Conservation (phyloP, 1,140 invertebrate genomes). For the Drosophila ercepeae region DNA sequence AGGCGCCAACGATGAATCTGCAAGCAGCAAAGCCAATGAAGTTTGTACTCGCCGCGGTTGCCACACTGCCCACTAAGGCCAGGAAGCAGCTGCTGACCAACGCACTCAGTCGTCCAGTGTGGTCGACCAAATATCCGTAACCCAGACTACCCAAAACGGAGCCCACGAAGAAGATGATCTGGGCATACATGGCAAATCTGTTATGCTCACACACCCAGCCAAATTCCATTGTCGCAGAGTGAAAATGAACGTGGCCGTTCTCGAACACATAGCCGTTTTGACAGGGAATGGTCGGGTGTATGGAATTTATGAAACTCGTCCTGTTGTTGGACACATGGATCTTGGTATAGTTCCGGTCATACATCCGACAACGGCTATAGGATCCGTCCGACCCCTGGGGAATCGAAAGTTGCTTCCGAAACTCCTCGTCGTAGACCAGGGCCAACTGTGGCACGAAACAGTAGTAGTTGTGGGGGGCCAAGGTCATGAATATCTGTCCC, state of each 20-base stretch:
- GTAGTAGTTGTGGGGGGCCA: constrained; percentile 91
- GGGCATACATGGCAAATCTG: constrained; percentile 88
- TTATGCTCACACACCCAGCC: constrained; percentile 93
- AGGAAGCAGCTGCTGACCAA: constrained; percentile 90
- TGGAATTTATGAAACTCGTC: constrained; percentile 84
- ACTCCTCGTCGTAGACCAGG: constrained; percentile 5
- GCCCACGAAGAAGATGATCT: constrained; percentile 92
- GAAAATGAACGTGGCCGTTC: constrained; percentile 88
- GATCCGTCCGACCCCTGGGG: constrained; percentile 85
- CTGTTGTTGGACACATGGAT: constrained; percentile 84
- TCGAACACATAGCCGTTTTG: constrained; percentile 89
- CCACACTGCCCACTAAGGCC: constrained; percentile 89
- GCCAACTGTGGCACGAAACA: constrained; percentile 88
- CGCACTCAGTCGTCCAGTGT: constrained; percentile 91
- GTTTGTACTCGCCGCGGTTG: constrained; percentile 87
- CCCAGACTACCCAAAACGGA: constrained; percentile 92
- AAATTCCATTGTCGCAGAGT: constrained; percentile 90
- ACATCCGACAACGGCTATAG: constrained; percentile 88
- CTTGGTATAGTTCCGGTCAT: constrained; percentile 87
- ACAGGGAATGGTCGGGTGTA: constrained; percentile 87
- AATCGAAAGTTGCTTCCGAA: constrained; percentile 85
- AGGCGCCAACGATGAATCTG: constrained; percentile 91
- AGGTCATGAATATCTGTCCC: constrained; percentile 92
- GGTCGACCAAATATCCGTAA: constrained; percentile 93
- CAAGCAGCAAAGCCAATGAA: constrained; percentile 90